Evolutionary conservation across 2,797 vertebrate species (phyloP), one percentile per base, ranked within the genome.

Genomic region (Kryptolebias ocellatus): DNA sequence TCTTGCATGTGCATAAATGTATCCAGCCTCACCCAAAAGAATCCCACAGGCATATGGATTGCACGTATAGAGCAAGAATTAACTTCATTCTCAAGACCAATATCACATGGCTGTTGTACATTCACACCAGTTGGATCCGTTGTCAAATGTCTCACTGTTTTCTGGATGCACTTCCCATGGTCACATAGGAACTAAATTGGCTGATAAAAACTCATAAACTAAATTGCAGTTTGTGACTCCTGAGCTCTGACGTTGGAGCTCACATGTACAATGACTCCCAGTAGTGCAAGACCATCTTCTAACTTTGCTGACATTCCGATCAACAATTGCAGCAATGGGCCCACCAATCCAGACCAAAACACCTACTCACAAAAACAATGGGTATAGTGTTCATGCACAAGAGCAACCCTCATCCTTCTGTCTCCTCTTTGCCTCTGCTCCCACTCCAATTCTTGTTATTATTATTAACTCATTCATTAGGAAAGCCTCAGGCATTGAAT

Each of bases 321-420:
- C 74, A 58, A 84, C 90, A 92, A 94, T 94, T 93, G 93, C 85
- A 83, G 90, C 86, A 88, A 84, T 78, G 61, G 82, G 83, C 87
- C 91, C 86, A 88, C 90, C 91, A 83, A 91, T 91, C 85, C 86
- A 83, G 88, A 87, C 89, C 88, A 78, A 89, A 91, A 94, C 94
- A 94, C 94, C 93, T 94, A 91, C 93, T 88, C 80, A 29, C 46
- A 12, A 60, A 50, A 66, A 95, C 93, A 94, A 94, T 85, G 83
- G 45, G 67, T 62, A 50, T 70, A 87, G 71, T 95, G 94, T 95
- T 90, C 56, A 44, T 63, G 66, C 67, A 94, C 92, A 94, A 93
- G 86, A 84, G 82, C 70, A 90, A 77, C 80, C 78, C 82, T 93
- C 83, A 83, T 85, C 86, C 87, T 72, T 83, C 70, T 58, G 61